Evolutionary conservation across 2,113 vertebrate species (phyloP).

Genomic region (Channa maculata): DNA sequence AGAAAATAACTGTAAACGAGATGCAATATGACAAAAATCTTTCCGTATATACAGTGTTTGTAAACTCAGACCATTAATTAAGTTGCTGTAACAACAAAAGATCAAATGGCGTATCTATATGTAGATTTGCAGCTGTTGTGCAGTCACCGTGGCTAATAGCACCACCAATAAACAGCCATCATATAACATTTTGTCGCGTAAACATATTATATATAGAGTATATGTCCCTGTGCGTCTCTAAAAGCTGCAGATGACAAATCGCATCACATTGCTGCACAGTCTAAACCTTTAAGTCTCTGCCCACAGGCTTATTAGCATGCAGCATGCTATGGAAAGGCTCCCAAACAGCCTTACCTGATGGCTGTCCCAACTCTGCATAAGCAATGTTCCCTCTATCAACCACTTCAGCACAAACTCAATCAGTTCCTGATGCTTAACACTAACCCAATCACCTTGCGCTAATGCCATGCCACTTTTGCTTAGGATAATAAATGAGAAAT

Average conservation of each 20-base stretch:
- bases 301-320: conserved; percentile 65
- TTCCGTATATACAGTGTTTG: conserved; percentile 12
- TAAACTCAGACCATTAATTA: conserved; percentile 52
- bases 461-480: conserved; percentile 78
- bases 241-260: conserved; percentile 44
- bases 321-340: conserved; percentile 19
- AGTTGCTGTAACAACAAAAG: conserved; percentile 4
- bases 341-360: conserved; percentile 57
- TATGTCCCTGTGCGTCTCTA: conserved; percentile 6
- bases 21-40: conserved; percentile 42
- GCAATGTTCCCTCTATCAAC: conserved; percentile 61
- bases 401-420: conserved; percentile 79
- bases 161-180: neutral
- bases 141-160: neutral
- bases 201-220: neutral
- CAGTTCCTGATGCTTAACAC: conserved; percentile 74
- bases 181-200: conserved; percentile 18
- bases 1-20: conserved; percentile 50
- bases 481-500: conserved; percentile 78
- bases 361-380: conserved; percentile 61
- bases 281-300: conserved; percentile 30
- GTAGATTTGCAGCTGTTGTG: neutral
- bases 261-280: conserved; percentile 29
- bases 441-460: conserved; percentile 75
- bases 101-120: conserved; percentile 14